phyloP scores from a whole-genome alignment of 2,888 invertebrate species.

The Lithophane ornitopus region DNA sequence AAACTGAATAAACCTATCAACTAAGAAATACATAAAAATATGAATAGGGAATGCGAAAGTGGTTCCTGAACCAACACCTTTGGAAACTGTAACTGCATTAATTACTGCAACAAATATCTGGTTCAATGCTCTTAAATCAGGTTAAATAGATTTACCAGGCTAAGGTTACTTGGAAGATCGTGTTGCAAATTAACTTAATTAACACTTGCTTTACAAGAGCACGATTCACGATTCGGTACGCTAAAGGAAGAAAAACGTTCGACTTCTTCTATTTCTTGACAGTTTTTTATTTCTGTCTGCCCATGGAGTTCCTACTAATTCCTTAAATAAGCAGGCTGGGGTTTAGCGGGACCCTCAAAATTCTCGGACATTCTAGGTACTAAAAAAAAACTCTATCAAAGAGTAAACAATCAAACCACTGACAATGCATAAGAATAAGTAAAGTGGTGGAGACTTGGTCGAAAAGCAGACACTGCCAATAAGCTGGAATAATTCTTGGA shows the following conservation, averaged over 20 bases:
- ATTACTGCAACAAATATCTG: constrained; percentile 5
- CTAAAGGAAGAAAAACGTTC: constrained; percentile 6
- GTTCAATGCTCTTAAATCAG: constrained; percentile 23
- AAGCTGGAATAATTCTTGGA: constrained; percentile 50
- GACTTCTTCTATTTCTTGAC: background rate
- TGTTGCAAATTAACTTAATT: constrained; percentile 43
- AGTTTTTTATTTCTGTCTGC: constrained; percentile 38
- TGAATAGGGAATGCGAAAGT: background rate
- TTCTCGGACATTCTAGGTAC: background rate
- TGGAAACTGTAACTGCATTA: constrained; percentile 4
- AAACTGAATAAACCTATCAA: background rate
- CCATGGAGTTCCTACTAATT: background rate
- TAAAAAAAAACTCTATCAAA: constrained; percentile 26
- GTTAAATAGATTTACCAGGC: constrained; percentile 16
- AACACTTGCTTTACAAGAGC: constrained; percentile 27
- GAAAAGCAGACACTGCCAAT: constrained; percentile 27
- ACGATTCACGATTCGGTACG: constrained; percentile 1
- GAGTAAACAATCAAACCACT: constrained; percentile 23
- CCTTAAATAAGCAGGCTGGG: background rate
- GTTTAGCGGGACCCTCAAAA: constrained; percentile 5
- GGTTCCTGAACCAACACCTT: background rate
- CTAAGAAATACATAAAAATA: background rate
- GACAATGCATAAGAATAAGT: constrained; percentile 22
- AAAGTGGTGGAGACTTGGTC: constrained; percentile 17
- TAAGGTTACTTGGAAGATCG: constrained; percentile 33